A percentile compares a stretch with the other conserved stretches of the same genome.
Conservation (phyloP, 1,140 invertebrate species). For the Phthorimaea operculella region DNA sequence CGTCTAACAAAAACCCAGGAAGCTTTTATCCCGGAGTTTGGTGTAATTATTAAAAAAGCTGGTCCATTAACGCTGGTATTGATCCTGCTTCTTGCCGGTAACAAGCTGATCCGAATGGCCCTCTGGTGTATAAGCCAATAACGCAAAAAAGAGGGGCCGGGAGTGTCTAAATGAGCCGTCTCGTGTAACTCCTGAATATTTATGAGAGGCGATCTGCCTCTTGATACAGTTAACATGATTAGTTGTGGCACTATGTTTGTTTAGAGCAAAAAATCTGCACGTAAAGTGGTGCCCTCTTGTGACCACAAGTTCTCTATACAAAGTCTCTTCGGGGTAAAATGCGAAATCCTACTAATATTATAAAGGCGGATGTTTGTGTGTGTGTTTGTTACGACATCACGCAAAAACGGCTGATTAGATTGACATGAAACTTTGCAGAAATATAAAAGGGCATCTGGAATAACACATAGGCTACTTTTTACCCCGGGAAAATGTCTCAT, state of each 20-base stretch:
- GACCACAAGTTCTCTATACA: too few relatives aligned
- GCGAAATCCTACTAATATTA: too few relatives aligned
- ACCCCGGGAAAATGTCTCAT: too few relatives aligned
- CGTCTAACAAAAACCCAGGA: background rate
- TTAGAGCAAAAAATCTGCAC: background rate
- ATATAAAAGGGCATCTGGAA: too few relatives aligned
- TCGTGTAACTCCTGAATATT: conserved; percentile 61
- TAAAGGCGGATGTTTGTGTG: too few relatives aligned
- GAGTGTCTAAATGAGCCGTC: conserved; percentile 55
- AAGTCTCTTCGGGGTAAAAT: too few relatives aligned
- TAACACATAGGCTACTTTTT: too few relatives aligned
- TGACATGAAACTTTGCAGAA: too few relatives aligned
- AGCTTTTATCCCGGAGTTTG: conserved; percentile 17
- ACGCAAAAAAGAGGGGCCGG: conserved; percentile 58
- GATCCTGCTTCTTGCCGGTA: conserved; percentile 39
- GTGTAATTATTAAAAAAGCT: conserved; percentile 51
- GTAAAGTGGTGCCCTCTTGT: too few relatives aligned
- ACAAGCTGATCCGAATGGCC: conserved; percentile 52
- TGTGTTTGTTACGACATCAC: too few relatives aligned
- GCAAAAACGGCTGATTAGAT: too few relatives aligned
- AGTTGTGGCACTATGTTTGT: conserved; percentile 4
- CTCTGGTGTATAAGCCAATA: conserved; percentile 58
- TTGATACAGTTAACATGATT: conserved; percentile 2
- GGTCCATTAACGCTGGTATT: conserved; percentile 51
- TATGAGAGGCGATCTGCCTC: conserved; percentile 41